Conservation (phyloP, 2,888 invertebrate genomes). For the Leucozona laternaria region DNA sequence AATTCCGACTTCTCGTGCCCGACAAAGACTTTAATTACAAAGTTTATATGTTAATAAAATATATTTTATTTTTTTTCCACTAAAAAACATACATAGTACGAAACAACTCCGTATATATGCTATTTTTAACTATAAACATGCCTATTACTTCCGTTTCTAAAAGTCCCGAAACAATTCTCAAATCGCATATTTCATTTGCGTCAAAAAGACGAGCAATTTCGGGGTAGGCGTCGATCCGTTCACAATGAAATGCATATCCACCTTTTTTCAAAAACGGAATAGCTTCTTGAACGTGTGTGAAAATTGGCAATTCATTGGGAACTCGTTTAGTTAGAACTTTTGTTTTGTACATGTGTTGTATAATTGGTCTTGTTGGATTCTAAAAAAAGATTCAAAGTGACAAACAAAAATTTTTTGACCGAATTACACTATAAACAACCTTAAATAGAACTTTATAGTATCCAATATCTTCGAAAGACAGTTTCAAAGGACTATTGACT, state of each 20-base stretch:
- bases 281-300: conserved; percentile 80
- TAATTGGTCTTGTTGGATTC: conserved; percentile 55
- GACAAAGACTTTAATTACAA: conserved; percentile 77
- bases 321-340: conserved; percentile 79
- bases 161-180: conserved; percentile 81
- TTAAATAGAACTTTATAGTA: conserved; percentile 82
- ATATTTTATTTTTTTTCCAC: not conserved
- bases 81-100: conserved; percentile 78
- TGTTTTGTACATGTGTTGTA: conserved; percentile 77
- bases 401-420: not conserved
- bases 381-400: not conserved
- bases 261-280: conserved; percentile 83
- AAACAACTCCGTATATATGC: conserved; percentile 82
- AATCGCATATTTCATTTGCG: conserved; percentile 83
- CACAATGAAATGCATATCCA: conserved; percentile 84
- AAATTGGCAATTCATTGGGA: conserved; percentile 78
- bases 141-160: conserved; percentile 81
- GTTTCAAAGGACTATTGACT: conserved; percentile 79
- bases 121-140: conserved; percentile 83
- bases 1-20: conserved; percentile 79
- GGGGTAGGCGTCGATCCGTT: conserved; percentile 83
- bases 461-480: conserved; percentile 82
- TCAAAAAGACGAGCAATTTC: conserved; percentile 83
- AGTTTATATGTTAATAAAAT: not conserved
- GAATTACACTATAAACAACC: conserved; percentile 77